phyloP scores from a whole-genome alignment of 2,113 vertebrate genomes.

The Megalops atlanticus region DNA sequence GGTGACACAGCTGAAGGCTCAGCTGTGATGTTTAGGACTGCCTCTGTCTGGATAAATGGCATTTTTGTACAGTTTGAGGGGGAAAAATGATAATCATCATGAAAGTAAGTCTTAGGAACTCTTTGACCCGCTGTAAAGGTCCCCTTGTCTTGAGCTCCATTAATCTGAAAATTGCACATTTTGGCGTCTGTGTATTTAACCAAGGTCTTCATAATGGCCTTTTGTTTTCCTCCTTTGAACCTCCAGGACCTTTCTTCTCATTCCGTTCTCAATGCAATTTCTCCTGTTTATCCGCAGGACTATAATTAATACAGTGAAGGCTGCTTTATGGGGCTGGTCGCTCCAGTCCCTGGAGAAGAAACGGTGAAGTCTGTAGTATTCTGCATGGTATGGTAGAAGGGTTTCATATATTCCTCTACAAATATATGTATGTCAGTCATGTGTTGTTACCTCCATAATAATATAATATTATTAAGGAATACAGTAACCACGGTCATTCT shows the following conservation, averaged over 20 bases:
- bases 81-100: conserved; percentile 47
- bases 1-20: neutral
- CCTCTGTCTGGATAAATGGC: conserved; percentile 7
- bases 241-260: conserved; percentile 51
- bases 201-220: conserved; percentile 64
- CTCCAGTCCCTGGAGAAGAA: conserved; percentile 66
- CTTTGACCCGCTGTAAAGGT: conserved; percentile 60
- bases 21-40: neutral
- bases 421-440: conserved; percentile 36
- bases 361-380: conserved; percentile 53
- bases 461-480: too few species aligned
- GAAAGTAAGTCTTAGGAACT: conserved; percentile 58
- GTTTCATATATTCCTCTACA: conserved; percentile 43
- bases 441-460: too few species aligned
- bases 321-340: conserved; percentile 72
- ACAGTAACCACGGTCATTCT: neutral
- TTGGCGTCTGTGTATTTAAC: conserved; percentile 61
- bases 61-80: conserved; percentile 32
- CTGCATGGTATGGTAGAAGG: conserved; percentile 44
- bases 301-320: conserved; percentile 61
- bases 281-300: conserved; percentile 47
- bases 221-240: conserved; percentile 73
- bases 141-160: conserved; percentile 60
- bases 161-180: conserved; percentile 75
- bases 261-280: conserved; percentile 59